phyloP scores from a whole-genome alignment of 2,797 vertebrate species.

The Thamnophis elegans region DNA sequence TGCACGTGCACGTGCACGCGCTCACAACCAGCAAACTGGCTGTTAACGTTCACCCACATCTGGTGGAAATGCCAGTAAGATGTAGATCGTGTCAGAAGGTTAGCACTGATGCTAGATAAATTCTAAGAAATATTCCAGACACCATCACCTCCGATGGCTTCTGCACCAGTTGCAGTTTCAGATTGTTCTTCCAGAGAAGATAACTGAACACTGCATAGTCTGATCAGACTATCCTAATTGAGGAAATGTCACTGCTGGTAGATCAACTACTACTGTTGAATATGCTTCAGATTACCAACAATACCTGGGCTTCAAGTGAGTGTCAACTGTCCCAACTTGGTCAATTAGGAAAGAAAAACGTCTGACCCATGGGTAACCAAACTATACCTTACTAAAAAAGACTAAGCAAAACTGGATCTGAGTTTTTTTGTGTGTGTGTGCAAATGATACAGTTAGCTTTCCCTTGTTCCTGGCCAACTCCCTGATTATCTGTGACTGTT shows the following conservation, averaged over 20 bases:
- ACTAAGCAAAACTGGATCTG: not conserved
- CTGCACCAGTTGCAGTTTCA: not conserved
- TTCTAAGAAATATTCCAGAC: not conserved
- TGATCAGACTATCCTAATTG: not conserved
- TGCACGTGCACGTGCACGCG: no score
- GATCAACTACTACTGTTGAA: not conserved
- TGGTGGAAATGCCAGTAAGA: not conserved
- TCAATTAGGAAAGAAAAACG: not conserved
- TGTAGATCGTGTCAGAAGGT: not conserved
- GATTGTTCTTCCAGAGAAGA: not conserved
- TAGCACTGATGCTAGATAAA: not conserved
- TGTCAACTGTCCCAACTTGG: not conserved
- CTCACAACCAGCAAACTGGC: no score
- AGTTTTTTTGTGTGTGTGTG: not conserved
- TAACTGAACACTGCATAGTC: not conserved
- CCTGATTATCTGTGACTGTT: not conserved
- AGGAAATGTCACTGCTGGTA: not conserved
- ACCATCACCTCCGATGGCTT: not conserved
- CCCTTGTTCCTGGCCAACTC: not conserved
- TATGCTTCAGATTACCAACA: not conserved
- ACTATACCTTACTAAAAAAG: not conserved
- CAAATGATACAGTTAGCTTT: not conserved
- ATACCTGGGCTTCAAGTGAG: not conserved
- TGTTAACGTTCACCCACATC: no score
- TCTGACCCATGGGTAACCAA: not conserved